phyloP scores from a whole-genome alignment of 2,888 invertebrate species.

The Conomelus anceps region DNA sequence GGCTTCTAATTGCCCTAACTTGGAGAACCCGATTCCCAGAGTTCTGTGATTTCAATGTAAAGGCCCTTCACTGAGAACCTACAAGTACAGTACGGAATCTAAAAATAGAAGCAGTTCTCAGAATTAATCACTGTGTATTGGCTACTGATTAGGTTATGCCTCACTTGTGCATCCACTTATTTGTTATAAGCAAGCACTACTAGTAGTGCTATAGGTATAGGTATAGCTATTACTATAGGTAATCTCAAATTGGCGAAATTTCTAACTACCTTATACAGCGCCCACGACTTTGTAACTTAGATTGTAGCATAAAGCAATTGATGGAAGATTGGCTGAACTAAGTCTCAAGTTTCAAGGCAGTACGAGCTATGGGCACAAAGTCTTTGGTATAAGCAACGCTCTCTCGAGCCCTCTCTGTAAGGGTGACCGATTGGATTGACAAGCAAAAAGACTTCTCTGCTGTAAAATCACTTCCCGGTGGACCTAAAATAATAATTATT shows the following conservation, averaged over 20 bases:
- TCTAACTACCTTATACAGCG: neutral
- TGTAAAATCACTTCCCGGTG: no score
- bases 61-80: neutral
- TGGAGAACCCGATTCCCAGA: no score
- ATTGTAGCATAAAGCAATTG: neutral
- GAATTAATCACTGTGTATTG: neutral
- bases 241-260: no score
- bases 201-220: neutral
- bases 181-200: neutral
- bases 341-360: no score
- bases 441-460: no score
- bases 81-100: neutral
- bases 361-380: no score
- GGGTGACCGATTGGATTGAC: no score
- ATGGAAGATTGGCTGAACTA: neutral
- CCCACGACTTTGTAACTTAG: neutral
- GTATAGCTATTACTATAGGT: no score
- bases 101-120: neutral
- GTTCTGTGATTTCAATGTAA: neutral
- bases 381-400: no score
- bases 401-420: no score
- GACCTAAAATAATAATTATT: no score
- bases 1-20: no score
- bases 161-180: neutral
- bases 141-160: neutral